Evolutionary conservation across 35 echinoderm and acorn worm genomes (phyloP), one percentile per base, ranked within the genome.

Genomic region (Patiria miniata): DNA sequence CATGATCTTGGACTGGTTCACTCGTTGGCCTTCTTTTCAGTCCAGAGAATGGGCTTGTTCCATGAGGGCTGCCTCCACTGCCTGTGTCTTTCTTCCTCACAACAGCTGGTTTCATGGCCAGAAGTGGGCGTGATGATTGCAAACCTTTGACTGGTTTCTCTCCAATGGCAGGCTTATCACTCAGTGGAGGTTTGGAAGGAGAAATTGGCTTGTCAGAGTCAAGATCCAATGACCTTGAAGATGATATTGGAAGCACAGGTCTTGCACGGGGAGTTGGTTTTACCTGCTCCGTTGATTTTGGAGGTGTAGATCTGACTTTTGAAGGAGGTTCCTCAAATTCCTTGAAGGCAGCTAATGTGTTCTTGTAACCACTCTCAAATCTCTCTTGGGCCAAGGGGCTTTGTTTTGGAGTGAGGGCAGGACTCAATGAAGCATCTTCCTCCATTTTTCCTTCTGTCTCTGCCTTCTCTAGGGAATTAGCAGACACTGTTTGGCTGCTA

Each of bases 321-420:
- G 26, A 34, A 32, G 65, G 65, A 14, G 65, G 65, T 32, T 2
- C 34, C 14, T 73, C 65, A 73, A 73, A 73, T 32, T 73, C 65
- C 65, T 73, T 73, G 8, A 73, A 73, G 29, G 65, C 65, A 30
- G 65, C 65, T 8, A 73, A 34, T 32, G 65, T 73, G 26, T 10
- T 73, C 29, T 73, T 73, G 65, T 73, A 73, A 23, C 65, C 65
- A 73, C 65, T 73, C 26, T 73, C 65, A 30, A 73, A 73, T 73
- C 65, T 73, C 65, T 73, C 65, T 34, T 73, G 65, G 29, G 65
- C 65, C 34, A 73, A 34, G n/a, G 65, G 65, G 26, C 65, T 73
- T 10, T 73, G 65, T 9, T 73, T 73, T 73, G 65, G 65, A 26
- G 65, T 73, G 26, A 73, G 21, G 12, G 42, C 42, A 34, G 65